These are phyloP conservation scores for Oligia fasciuncula DNA, from an alignment of 2,888 invertebrate species.

Conservation along the genomic window DNA sequence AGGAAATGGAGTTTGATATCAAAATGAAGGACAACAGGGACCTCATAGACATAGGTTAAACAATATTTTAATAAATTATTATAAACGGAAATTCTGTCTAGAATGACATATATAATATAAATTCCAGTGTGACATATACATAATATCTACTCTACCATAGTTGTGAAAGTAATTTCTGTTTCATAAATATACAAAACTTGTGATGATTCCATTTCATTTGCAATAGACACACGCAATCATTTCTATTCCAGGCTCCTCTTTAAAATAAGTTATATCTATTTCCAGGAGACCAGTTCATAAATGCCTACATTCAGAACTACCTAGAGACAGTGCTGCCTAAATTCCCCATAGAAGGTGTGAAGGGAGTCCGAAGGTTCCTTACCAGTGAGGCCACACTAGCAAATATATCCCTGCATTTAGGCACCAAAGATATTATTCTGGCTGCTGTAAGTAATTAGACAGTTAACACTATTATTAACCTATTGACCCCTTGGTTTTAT, in stretches of 20 bases:
- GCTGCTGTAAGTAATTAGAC: slow-evolving; percentile 91
- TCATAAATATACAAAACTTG: neutral
- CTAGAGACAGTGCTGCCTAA: slow-evolving; percentile 92
- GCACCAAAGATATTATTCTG: slow-evolving; percentile 95
- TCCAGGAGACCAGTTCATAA: slow-evolving; percentile 91
- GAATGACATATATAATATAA: neutral
- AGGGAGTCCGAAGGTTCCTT: slow-evolving; percentile 92
- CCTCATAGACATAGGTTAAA: slow-evolving; percentile 91
- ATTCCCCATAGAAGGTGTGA: slow-evolving; percentile 94
- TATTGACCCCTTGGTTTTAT: too few relatives aligned
- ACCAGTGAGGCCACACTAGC: slow-evolving; percentile 92
- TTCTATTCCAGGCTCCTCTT: neutral
- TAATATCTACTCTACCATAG: neutral
- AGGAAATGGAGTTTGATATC: slow-evolving; percentile 92
- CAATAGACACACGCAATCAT: neutral
- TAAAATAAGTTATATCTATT: slow-evolving; percentile 4
- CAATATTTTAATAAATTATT: neutral
- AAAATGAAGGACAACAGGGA: slow-evolving; percentile 92
- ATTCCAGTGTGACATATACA: neutral
- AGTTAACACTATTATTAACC: neutral
- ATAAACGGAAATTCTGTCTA: neutral
- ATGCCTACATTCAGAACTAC: slow-evolving; percentile 92
- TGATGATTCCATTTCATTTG: neutral
- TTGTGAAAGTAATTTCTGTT: neutral
- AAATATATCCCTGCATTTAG: slow-evolving; percentile 93